Evolutionary conservation across 2,113 vertebrate genomes (phyloP).

Genomic region (Acanthochromis polyacanthus): DNA sequence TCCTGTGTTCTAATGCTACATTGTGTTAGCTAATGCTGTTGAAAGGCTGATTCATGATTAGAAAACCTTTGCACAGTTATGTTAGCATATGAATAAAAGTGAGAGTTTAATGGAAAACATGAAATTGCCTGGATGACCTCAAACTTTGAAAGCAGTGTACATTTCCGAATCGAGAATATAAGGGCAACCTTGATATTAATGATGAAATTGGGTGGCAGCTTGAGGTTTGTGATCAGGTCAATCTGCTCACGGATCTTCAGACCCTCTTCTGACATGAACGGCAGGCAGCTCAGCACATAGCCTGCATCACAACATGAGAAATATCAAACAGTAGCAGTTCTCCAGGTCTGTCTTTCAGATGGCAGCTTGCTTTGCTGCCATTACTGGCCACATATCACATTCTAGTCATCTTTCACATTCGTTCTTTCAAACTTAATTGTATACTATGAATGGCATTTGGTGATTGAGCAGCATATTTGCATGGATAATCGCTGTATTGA

Average conservation of each 20-base stretch:
- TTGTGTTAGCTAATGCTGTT: too few species aligned
- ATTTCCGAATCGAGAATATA: neutral
- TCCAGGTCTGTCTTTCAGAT: neutral
- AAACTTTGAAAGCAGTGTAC: too few species aligned
- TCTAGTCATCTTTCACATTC: neutral
- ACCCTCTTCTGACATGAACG: constrained; percentile 87
- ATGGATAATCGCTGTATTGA: too few species aligned
- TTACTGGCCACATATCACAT: neutral
- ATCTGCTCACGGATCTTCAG: constrained; percentile 89
- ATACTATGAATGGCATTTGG: neutral
- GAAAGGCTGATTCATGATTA: too few species aligned
- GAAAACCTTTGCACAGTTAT: too few species aligned
- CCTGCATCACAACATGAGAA: constrained; percentile 82
- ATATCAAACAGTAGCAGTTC: constrained; percentile 4
- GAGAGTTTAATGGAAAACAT: too few species aligned
- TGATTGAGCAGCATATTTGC: neutral
- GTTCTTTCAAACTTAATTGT: neutral
- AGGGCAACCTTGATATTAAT: constrained; percentile 95
- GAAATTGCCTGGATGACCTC: too few species aligned
- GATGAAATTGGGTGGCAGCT: constrained; percentile 91
- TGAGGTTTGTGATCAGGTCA: constrained; percentile 89
- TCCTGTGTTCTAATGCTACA: too few species aligned
- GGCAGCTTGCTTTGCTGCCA: neutral
- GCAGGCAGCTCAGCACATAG: constrained; percentile 93
- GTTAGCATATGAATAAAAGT: too few species aligned